Evolutionary conservation across 1,140 invertebrate species (phyloP).

Genomic region (Calosoma granatense): DNA sequence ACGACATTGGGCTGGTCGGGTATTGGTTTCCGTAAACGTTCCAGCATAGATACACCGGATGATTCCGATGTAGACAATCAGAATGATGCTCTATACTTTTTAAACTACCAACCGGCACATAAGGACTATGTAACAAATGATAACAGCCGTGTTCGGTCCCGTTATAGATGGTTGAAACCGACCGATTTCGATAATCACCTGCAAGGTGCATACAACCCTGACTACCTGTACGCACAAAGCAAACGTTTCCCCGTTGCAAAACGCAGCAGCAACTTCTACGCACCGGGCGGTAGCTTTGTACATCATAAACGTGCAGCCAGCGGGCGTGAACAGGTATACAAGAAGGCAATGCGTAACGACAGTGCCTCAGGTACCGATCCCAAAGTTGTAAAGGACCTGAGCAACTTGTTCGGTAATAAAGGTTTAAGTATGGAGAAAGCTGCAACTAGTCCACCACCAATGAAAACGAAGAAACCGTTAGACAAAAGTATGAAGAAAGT

Average conservation of each 20-base stretch:
- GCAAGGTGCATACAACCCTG: constrained; percentile 14
- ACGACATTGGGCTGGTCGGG: constrained; percentile 31
- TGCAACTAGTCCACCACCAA: constrained; percentile 12
- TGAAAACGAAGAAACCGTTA: constrained; percentile 15
- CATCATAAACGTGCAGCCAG: constrained; percentile 25
- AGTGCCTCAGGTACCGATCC: constrained; percentile 31
- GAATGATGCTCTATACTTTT: constrained; percentile 20
- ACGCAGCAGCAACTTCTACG: constrained; percentile 38
- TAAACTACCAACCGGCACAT: constrained; percentile 14
- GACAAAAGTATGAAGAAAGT: constrained; percentile 16
- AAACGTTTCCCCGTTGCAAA: constrained; percentile 56
- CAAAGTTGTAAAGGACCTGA: constrained; percentile 43
- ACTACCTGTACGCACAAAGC: constrained; percentile 13
- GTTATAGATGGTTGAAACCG: neutral
- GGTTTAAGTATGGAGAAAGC: constrained; percentile 21
- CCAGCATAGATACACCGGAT: constrained; percentile 31
- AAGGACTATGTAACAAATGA: neutral
- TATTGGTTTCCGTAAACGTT: constrained; percentile 38
- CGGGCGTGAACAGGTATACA: constrained; percentile 14
- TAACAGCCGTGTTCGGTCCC: neutral
- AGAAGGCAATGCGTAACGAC: constrained; percentile 18
- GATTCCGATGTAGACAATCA: too few species aligned
- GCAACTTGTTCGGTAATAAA: constrained; percentile 38
- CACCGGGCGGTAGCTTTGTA: constrained; percentile 21
- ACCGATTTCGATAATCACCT: constrained; percentile 9